These are phyloP conservation scores for Tiaroga cobitis DNA, from an alignment of 2,797 vertebrate species.

Conservation along the genomic window DNA sequence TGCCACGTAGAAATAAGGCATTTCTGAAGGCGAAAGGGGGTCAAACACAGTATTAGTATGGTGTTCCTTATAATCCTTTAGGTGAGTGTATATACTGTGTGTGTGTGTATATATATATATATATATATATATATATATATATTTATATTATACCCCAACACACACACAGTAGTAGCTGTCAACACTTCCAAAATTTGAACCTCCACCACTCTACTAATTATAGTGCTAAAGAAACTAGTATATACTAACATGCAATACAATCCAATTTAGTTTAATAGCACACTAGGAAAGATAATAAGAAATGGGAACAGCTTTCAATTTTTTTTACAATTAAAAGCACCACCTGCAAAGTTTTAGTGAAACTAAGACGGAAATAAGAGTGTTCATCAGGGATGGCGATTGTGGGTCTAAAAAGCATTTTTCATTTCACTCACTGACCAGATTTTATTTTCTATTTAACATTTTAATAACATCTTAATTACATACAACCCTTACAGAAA, in stretches of 20 bases:
- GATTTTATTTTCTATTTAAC: slow-evolving; percentile 45
- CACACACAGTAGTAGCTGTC: no score
- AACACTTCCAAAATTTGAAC: no score
- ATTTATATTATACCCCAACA: no score
- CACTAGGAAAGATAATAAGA: background rate
- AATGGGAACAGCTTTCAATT: background rate
- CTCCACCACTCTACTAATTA: no score
- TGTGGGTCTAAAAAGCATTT: background rate
- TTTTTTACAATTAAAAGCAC: background rate
- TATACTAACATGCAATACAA: background rate
- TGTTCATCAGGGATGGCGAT: background rate
- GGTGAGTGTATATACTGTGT: no score
- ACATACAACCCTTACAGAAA: slow-evolving; percentile 83
- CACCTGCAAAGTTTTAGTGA: background rate
- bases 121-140: no score
- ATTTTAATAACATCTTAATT: slow-evolving; percentile 74
- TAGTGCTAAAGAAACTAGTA: background rate
- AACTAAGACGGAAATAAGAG: background rate
- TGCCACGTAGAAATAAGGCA: no score
- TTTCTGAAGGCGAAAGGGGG: no score
- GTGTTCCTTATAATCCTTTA: no score
- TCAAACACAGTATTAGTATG: no score
- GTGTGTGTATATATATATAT: no score
- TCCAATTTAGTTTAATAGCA: background rate
- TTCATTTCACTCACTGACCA: background rate